Evolutionary conservation across 2,797 vertebrate species (phyloP).

Genomic region (Bucorvus abyssinicus): DNA sequence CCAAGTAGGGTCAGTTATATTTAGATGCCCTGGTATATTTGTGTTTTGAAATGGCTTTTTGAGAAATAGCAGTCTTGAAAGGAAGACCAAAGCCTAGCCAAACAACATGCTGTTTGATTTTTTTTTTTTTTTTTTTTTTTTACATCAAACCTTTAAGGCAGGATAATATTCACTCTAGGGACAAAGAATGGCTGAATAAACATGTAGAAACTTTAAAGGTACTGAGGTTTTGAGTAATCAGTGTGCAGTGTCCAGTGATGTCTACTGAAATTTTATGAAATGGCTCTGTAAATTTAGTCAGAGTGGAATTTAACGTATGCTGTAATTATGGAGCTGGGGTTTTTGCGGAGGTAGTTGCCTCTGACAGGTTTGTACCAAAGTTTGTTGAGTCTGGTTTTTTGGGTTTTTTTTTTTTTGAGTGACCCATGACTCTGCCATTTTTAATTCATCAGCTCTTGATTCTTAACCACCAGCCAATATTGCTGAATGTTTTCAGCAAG

Average conservation of each 20-base stretch:
- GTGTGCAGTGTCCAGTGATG: not conserved
- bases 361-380: not conserved
- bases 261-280: not conserved
- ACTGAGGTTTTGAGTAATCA: not conserved
- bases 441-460: not conserved
- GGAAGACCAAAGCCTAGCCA: slow-evolving; percentile 16
- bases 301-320: not conserved
- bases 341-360: not conserved
- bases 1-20: slow-evolving; percentile 39
- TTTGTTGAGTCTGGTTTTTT: not conserved
- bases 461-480: not conserved
- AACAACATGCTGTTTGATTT: slow-evolving; percentile 43
- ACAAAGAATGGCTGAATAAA: slow-evolving; percentile 28
- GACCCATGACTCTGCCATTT: not conserved
- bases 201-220: not conserved
- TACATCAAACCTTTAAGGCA: slow-evolving; percentile 33
- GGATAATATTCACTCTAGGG: slow-evolving; percentile 32
- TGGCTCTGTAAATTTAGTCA: not conserved
- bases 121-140: too few species aligned
- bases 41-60: slow-evolving; percentile 46
- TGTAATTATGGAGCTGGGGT: not conserved
- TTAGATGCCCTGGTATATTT: slow-evolving; percentile 41
- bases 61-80: not conserved
- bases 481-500: not conserved
- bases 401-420: not conserved